phyloP scores from a whole-genome alignment of 2,113 vertebrate species.

The Carassius auratus region DNA sequence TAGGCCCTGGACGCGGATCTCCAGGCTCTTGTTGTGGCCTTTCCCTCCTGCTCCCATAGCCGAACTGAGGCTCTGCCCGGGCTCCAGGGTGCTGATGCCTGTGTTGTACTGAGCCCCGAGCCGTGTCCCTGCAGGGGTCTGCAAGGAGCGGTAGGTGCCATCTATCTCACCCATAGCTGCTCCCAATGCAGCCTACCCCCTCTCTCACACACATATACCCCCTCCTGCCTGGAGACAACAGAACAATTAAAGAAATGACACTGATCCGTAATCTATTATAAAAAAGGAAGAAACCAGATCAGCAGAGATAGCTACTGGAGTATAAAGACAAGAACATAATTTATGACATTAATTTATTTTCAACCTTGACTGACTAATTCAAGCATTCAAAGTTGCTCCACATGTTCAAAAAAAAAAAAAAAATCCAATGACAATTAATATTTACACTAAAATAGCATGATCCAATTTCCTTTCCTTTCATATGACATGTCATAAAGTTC shows the following conservation, averaged over 20 bases:
- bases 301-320: neutral
- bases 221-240: slow-evolving; percentile 20
- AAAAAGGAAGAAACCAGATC: neutral
- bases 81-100: slow-evolving; percentile 89
- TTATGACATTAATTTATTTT: neutral
- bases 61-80: slow-evolving; percentile 78
- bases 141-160: slow-evolving; percentile 87
- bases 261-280: neutral
- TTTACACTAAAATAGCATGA: too few relatives aligned
- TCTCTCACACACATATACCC: slow-evolving; percentile 62
- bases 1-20: slow-evolving; percentile 83
- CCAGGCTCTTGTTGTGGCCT: slow-evolving; percentile 66
- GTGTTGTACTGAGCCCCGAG: slow-evolving; percentile 79
- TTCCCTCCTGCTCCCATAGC: slow-evolving; percentile 64
- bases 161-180: slow-evolving; percentile 90
- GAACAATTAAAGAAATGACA: neutral
- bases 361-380: neutral
- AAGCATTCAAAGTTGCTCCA: neutral
- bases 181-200: slow-evolving; percentile 51
- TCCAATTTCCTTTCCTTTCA: too few relatives aligned
- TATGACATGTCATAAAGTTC: too few relatives aligned
- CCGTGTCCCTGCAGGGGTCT: slow-evolving; percentile 84
- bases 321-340: neutral
- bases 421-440: too few relatives aligned
- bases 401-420: too few relatives aligned